Evolutionary conservation across 1,140 invertebrate species (phyloP).

Genomic region (Lethocerus indicus): DNA sequence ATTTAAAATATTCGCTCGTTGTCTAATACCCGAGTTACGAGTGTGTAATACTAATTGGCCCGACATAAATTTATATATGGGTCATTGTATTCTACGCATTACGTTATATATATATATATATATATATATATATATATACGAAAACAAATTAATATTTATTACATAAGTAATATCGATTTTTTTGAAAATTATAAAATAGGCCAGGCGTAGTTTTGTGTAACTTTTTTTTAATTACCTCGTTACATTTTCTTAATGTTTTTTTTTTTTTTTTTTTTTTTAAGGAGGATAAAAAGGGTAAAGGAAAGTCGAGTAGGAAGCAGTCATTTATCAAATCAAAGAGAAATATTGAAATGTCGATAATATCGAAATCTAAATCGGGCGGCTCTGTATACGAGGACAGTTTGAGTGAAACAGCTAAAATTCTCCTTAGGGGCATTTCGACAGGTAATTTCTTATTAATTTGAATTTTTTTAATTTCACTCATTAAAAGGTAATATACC

Average conservation of each 20-base stretch:
- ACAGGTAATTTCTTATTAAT: background rate
- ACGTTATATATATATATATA: too few species aligned
- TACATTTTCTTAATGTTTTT: background rate
- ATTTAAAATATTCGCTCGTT: too few species aligned
- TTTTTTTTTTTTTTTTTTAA: background rate
- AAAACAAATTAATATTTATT: background rate
- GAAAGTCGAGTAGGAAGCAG: constrained; percentile 2
- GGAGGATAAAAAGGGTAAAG: background rate
- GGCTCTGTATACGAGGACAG: background rate
- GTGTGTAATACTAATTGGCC: too few species aligned
- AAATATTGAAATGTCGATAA: background rate
- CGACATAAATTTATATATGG: too few species aligned
- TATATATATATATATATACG: background rate
- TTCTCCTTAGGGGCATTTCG: background rate
- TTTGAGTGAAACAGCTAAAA: background rate
- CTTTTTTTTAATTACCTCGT: background rate
- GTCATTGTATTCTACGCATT: too few species aligned
- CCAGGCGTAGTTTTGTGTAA: background rate
- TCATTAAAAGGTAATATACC: background rate
- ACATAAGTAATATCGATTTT: background rate
- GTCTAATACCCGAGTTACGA: too few species aligned
- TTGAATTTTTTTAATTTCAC: background rate
- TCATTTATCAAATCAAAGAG: background rate
- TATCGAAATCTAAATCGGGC: background rate
- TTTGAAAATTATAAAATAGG: background rate